Evolutionary conservation across 2,797 vertebrate genomes (phyloP), one percentile per base, ranked within the genome.

Genomic region (Anabacerthia variegaticeps): DNA sequence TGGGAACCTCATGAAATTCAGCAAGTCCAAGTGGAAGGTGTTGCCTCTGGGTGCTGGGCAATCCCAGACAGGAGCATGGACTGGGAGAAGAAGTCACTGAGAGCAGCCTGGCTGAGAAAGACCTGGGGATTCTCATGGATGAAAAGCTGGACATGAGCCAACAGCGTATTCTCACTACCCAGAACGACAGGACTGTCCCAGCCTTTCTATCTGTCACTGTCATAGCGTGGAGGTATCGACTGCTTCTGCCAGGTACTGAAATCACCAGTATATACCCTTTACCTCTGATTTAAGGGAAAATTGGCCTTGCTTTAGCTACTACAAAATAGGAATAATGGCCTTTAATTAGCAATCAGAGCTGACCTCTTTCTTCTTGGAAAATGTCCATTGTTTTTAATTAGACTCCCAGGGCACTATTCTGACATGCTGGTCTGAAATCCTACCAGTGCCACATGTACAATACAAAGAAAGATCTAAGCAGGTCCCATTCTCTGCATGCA

Each of bases 271-370:
- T 41, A 12, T 17, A 65, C 2, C 7, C 6, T 61, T 72, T 46
- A 34, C 37, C 49, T 78, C 30, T 80, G n/a, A 55, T 37, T 78
- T 24, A 75, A 36, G 51, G 17, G 12, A 0, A 85, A 83, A 78
- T 27, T 72, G 28, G 24, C 58, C 44, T 78, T 44, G n/a, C 43
- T 77, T 10, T 3, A 58, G 9, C 41, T 62, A 18, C 74, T 37
- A 22, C 39, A 44, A 55, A 93, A 75, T 3, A 75, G 39, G 18
- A 93, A 58, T 78, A 76, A 88, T 59, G 44, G 22, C n/a, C 36
- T 85, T 86, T 78, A 96, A 88, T 92, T 93, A 92, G 52, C 36
- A 84, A n/a, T 41, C 55, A 39, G 54, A 48, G 36, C n/a, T 76
- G 41, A 67, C n/a, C 28, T 84, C 58, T 44, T 71, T 52, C 26